Evolutionary conservation across 2,797 vertebrate species (phyloP), one percentile per base, ranked within the genome.

Genomic region (Protonibea diacanthus): DNA sequence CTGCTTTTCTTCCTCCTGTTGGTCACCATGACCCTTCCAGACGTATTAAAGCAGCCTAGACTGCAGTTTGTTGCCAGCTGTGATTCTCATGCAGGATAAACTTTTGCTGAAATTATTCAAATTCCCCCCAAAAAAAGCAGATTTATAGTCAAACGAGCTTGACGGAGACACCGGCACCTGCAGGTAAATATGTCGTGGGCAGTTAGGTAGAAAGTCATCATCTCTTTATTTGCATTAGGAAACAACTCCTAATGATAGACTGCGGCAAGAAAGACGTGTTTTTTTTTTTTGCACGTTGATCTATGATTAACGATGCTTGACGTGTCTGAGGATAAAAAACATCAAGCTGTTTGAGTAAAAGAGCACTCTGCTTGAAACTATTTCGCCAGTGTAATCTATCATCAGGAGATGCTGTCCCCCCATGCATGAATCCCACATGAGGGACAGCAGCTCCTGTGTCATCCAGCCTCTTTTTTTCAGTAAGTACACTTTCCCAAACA

Each of bases 221-320:
- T 69, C n/a, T 84, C 23, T 55, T 73, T 66, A 51, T 87, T 69
- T 76, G 62, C 69, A 73, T 67, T 38, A 20, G 59, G 42, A 75
- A 76, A 53, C 44, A 7, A 29, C 61, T 66, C 42, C 23, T 78
- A 64, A 77, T 86, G 71, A 86, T 21, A 7, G 27, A 73, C 70
- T 42, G 42, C 48, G 23, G 47, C 42, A 60, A 60, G 63, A 17
- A 75, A 55, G 59, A 5, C 45, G 18, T 64, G n/a, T 60, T 82
- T 11, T 62, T 51, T 7, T 33, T 7, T 33, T 33, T 33, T 55
- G 61, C 78, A 66, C 2, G 2, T 23, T 74, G 67, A 71, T 80
- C 51, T 60, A 18, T 77, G 73, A 77, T 69, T 58, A 83, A 67
- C 12, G 21, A 65, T 58, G 69, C 59, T 55, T 47, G 66, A 71